Evolutionary conservation across 2,113 vertebrate species (phyloP).

Genomic region (Phaethornis superciliosus): DNA sequence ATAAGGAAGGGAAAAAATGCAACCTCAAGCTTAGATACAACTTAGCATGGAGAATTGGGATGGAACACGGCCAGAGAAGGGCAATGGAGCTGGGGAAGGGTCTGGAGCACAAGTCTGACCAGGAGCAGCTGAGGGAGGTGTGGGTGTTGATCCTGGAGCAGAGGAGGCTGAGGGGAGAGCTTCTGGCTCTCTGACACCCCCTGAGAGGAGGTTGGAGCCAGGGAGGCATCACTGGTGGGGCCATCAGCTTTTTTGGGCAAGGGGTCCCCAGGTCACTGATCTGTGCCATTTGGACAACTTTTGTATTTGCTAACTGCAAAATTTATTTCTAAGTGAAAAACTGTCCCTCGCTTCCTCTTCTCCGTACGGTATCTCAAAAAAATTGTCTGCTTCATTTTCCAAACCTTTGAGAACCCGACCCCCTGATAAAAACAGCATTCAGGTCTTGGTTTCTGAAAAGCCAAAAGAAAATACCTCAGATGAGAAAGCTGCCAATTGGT

Average conservation of each 20-base stretch:
- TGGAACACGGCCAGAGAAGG: too few species aligned
- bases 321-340: background rate
- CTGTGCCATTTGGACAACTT: background rate
- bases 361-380: background rate
- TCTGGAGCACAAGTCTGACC: too few species aligned
- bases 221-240: background rate
- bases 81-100: too few species aligned
- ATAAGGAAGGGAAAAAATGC: background rate
- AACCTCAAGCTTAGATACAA: background rate
- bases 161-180: too few species aligned
- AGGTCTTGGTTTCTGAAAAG: background rate
- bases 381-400: background rate
- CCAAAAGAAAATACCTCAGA: background rate
- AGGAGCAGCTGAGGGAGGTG: too few species aligned
- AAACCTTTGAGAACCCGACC: background rate
- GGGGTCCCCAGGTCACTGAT: background rate
- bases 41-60: fast-evolving
- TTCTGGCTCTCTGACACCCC: too few species aligned
- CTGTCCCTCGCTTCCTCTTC: fast-evolving
- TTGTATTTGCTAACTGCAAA: background rate
- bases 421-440: background rate
- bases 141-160: too few species aligned
- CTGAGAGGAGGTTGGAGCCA: too few species aligned
- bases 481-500: background rate
- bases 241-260: background rate